phyloP scores from a whole-genome alignment of 2,113 vertebrate species.

The Eupsittula cactorum region DNA sequence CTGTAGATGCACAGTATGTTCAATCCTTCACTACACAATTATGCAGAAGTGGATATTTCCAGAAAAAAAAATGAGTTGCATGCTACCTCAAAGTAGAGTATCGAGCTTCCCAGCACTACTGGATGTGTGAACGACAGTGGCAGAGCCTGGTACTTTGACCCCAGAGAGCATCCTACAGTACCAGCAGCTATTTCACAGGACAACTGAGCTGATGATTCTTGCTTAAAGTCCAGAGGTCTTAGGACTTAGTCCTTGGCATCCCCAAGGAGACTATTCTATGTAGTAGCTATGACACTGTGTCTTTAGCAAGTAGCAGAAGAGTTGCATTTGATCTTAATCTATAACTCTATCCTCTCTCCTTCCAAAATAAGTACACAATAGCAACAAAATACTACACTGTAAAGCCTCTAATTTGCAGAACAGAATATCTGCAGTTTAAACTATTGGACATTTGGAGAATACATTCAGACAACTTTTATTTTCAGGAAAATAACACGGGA shows the following conservation, averaged over 20 bases:
- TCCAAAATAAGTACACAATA: neutral
- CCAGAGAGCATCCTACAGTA: neutral
- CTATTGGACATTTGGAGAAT: neutral
- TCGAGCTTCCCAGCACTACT: neutral
- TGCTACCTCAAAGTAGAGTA: neutral
- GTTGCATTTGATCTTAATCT: neutral
- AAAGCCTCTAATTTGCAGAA: neutral
- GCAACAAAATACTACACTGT: neutral
- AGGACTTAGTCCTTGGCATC: neutral
- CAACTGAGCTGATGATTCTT: neutral
- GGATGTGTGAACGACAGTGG: neutral
- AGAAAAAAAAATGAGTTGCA: neutral
- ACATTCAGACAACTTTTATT: neutral
- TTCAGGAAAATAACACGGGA: neutral
- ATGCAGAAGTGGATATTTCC: neutral
- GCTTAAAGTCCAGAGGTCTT: neutral
- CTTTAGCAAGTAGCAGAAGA: neutral
- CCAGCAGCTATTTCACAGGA: neutral
- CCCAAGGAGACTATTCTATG: neutral
- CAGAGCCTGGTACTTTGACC: neutral
- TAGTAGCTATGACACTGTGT: fast-evolving
- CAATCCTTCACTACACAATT: neutral
- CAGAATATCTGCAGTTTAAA: neutral
- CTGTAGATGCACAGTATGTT: neutral
- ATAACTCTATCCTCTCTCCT: neutral